Conservation (phyloP, 2,888 invertebrate genomes). For the Drosophila antonietae region DNA sequence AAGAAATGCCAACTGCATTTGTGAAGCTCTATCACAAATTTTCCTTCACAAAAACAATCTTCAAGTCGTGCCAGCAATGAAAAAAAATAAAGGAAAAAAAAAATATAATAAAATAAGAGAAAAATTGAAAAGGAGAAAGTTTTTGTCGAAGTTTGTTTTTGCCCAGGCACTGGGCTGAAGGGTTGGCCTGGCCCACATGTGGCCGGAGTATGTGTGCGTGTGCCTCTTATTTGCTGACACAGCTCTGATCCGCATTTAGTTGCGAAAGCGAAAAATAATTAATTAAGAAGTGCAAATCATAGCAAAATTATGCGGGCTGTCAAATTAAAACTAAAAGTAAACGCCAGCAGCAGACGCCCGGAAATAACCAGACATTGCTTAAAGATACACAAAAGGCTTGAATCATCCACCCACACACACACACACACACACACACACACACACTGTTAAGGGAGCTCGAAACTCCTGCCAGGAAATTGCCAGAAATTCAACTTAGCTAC, state of each 20-base stretch:
- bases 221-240: conserved; percentile 61
- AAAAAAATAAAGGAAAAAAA: conserved; percentile 8
- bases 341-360: conserved; percentile 61
- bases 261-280: conserved; percentile 72
- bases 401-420: conserved; percentile 1
- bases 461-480: conserved; percentile 18
- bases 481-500: conserved; percentile 36
- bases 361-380: conserved; percentile 51
- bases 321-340: conserved; percentile 68
- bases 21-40: conserved; percentile 15
- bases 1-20: conserved; percentile 46
- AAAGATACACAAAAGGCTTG: conserved; percentile 45
- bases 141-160: conserved; percentile 52
- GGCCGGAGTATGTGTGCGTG: conserved; percentile 8
- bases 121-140: conserved; percentile 36
- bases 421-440: conserved; percentile 7
- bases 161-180: conserved; percentile 27
- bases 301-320: conserved; percentile 76
- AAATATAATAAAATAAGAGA: conserved; percentile 14
- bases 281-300: conserved; percentile 79
- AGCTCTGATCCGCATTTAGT: conserved; percentile 61
- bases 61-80: conserved; percentile 12
- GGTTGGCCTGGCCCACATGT: conserved; percentile 32
- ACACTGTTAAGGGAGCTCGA: conserved; percentile 5
- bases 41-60: conserved; percentile 17